Conservation (phyloP, 2,888 invertebrate genomes). For the Syrphus vitripennis region DNA sequence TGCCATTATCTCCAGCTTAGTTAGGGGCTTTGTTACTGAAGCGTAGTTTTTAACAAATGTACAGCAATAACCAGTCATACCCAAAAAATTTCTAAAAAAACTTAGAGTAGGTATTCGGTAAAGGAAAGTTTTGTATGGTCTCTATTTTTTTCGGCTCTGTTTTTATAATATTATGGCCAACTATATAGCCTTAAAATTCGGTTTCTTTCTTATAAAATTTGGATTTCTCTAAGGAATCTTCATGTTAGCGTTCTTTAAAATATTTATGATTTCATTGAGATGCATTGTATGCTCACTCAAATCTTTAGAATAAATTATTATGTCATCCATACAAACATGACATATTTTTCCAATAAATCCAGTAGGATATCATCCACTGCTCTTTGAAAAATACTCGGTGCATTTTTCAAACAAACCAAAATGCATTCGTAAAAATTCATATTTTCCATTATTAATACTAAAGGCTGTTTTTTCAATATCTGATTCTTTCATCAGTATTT, state of each 20-base stretch:
- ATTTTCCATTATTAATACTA: neutral
- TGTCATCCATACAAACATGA: slow-evolving; percentile 9
- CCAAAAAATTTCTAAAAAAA: neutral
- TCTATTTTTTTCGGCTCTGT: neutral
- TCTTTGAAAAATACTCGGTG: neutral
- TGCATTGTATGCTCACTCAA: neutral
- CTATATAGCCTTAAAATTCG: neutral
- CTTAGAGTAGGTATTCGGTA: neutral
- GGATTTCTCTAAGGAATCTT: slow-evolving; percentile 2
- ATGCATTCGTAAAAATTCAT: neutral
- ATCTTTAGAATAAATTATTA: neutral
- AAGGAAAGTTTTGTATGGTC: neutral
- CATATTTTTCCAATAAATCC: too few relatives aligned
- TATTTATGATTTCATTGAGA: neutral
- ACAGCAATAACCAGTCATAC: neutral
- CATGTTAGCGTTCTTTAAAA: neutral
- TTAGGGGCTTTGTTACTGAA: neutral
- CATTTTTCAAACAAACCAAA: neutral
- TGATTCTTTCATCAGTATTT: neutral
- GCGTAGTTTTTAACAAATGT: neutral
- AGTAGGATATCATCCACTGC: neutral
- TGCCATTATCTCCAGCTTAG: neutral
- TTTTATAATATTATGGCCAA: neutral
- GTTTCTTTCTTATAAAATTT: neutral
- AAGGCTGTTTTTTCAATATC: neutral